Base-by-base conservation (phyloP, 1,140 invertebrate genomes). In the Lutraria rhynchaena region DNA sequence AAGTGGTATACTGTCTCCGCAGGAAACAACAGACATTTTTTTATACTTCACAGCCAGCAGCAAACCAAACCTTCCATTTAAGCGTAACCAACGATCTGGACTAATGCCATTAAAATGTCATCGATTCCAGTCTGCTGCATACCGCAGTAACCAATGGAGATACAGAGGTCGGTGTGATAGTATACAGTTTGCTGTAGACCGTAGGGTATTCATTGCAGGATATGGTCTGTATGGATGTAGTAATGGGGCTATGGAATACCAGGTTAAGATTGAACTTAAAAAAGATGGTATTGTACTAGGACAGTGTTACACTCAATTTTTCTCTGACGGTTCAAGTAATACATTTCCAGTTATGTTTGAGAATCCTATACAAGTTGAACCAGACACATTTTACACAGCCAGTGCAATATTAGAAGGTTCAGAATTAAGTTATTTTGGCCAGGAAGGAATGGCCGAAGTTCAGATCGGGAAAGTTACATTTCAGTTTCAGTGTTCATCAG, bases 121-220 rank as follows among this genome's bases (percentile, higher is more conserved):
- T 91, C 94, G 98, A 90, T 99, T 99, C 91, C 97, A 98, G 91
- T 98, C 97, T 0, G 98, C 97, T 89, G 98, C 98, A 3, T 99
- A 99, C 91, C 95, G 98, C 85, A 97, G 96, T 88, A 99, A 99
- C 91, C 98, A 99, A 85, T 98, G 97, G 97, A 96, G 96, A 2
- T 98, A 98, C 87, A 95, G 95, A 89, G 96, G 96, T 4, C 96
- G 96, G 0, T 96, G 95, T 83, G 97, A 98, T 92, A 93, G 96
- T 86, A 96, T 98, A 70, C 95, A 95, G 94, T 98, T 98, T 92
- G 95, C 94, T 24, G 96, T 96, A 0, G 96, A 97, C 90, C 94
- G 95, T 73, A 93, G 95, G 82, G 97, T 98, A 85, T 97, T 96
- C 92, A 94, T 98, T 13, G 95, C 96, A 35, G 97, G 96, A 5